Conservation (phyloP, 2,888 invertebrate genomes). For the Troides helena region DNA sequence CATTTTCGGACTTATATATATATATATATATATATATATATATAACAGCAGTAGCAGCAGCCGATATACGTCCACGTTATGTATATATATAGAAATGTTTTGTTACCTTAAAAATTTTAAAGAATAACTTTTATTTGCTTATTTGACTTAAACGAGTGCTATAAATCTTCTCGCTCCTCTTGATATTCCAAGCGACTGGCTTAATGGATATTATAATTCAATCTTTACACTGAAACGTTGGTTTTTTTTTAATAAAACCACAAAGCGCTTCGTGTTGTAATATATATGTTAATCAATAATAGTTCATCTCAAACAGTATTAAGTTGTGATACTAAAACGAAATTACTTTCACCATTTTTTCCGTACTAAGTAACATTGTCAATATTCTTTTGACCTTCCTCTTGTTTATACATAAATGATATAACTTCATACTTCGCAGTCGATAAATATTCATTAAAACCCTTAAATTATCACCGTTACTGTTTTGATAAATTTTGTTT, state of each 20-base stretch:
- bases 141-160: constrained; percentile 22
- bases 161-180: constrained; percentile 58
- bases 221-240: constrained; percentile 18
- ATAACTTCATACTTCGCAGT: neutral
- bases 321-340: too few species aligned
- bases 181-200: constrained; percentile 68
- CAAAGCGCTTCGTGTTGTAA: neutral
- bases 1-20: too few species aligned
- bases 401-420: neutral
- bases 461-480: constrained; percentile 1
- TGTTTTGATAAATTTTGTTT: constrained; percentile 10
- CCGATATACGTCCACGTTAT: too few species aligned
- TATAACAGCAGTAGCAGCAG: too few species aligned
- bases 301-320: neutral
- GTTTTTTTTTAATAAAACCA: constrained; percentile 3
- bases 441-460: neutral
- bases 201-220: constrained; percentile 54
- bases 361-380: too few species aligned
- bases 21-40: too few species aligned
- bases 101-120: neutral
- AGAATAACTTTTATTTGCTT: neutral
- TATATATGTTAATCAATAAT: neutral
- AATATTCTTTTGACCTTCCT: neutral
- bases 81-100: too few species aligned
- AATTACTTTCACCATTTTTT: too few species aligned